Percentiles rank a stretch among this genome's conserved stretches.
These are phyloP conservation scores for Pseudorasbora parva DNA, from an alignment of 2,113 vertebrate species.

Conservation along the genomic window DNA sequence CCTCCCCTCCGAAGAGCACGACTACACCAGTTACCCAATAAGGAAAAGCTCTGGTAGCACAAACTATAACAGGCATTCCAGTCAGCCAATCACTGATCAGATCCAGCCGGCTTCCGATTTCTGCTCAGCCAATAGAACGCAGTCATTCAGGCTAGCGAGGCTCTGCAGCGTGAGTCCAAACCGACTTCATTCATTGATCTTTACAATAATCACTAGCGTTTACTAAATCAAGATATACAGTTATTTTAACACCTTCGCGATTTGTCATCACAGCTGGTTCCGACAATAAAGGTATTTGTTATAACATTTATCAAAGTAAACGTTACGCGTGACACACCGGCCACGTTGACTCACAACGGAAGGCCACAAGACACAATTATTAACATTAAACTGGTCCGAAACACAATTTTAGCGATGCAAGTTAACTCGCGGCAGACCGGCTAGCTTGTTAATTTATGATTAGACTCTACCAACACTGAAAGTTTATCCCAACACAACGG, in stretches of 20 bases:
- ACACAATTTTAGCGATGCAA: background rate
- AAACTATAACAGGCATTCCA: background rate
- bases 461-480: background rate
- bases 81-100: constrained; percentile 20
- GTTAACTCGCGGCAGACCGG: no score
- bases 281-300: background rate
- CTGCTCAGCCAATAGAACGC: constrained; percentile 19
- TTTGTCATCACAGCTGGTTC: background rate
- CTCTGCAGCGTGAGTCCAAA: background rate
- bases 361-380: background rate
- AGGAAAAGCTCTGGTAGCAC: constrained; percentile 12
- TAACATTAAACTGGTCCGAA: background rate
- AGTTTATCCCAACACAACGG: background rate
- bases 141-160: background rate
- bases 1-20: background rate
- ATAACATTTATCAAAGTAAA: background rate
- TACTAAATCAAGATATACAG: background rate
- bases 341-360: constrained; percentile 23
- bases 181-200: constrained; percentile 8
- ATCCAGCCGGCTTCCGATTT: background rate
- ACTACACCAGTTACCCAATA: constrained; percentile 27
- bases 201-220: background rate
- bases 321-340: background rate
- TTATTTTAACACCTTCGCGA: background rate
- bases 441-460: background rate